Percentiles rank a stretch among this genome's conserved stretches.
These are phyloP conservation scores for Polypedilum pembai DNA, from an alignment of 1,140 invertebrate genomes.

Conservation along the genomic window DNA sequence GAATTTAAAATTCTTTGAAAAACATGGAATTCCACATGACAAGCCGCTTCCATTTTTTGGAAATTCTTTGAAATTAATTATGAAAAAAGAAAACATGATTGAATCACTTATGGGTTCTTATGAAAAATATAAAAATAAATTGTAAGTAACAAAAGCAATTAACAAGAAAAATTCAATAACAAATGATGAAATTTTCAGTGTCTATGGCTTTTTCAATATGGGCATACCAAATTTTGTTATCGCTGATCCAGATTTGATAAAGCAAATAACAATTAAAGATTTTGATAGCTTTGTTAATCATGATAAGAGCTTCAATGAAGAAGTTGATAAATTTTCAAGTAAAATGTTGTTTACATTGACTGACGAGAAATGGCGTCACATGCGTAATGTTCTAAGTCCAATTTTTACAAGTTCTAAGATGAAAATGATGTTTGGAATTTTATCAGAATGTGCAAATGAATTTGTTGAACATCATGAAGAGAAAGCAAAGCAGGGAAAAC, in stretches of 20 bases:
- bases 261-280: conserved; percentile 43
- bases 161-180: background rate
- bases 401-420: conserved; percentile 44
- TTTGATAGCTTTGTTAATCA: conserved; percentile 44
- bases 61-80: conserved; percentile 29
- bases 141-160: background rate
- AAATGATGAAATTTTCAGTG: conserved; percentile 32
- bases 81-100: background rate
- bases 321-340: conserved; percentile 37
- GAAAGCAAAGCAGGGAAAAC: conserved; percentile 2
- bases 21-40: conserved; percentile 30
- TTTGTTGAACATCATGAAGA: conserved; percentile 29
- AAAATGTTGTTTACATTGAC: conserved; percentile 37
- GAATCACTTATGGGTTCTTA: background rate
- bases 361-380: conserved; percentile 41
- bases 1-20: conserved; percentile 31
- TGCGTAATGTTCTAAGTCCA: conserved; percentile 39
- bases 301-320: conserved; percentile 31
- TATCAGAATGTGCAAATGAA: conserved; percentile 29
- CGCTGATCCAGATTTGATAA: conserved; percentile 41
- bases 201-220: conserved; percentile 40
- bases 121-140: background rate
- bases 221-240: conserved; percentile 37
- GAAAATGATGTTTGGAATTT: conserved; percentile 38
- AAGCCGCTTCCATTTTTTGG: conserved; percentile 32